Percentiles rank a stretch among this genome's conserved stretches.
These are phyloP conservation scores for Pristionchus pacificus DNA, from an alignment of 1,140 invertebrate species.

Conservation along the genomic window DNA sequence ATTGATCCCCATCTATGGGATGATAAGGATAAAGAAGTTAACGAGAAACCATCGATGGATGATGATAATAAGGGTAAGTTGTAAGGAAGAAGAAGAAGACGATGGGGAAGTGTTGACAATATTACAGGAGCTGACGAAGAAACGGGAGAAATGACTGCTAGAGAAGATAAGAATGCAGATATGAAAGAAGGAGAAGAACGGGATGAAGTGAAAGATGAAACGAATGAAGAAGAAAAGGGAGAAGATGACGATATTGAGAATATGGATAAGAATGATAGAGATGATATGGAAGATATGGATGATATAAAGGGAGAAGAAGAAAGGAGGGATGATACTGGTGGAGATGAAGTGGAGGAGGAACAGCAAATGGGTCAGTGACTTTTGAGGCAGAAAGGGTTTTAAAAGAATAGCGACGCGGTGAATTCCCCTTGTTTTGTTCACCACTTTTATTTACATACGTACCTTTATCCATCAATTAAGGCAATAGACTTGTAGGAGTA, in stretches of 20 bases:
- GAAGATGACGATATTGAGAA: slow-evolving; percentile 62
- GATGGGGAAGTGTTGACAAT: slow-evolving; percentile 62
- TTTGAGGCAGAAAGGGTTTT: background rate
- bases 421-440: no score
- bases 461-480: no score
- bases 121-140: slow-evolving; percentile 42
- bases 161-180: slow-evolving; percentile 46
- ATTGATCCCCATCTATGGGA: slow-evolving; percentile 55
- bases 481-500: no score
- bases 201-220: slow-evolving; percentile 59
- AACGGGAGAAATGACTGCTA: slow-evolving; percentile 46
- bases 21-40: slow-evolving; percentile 77
- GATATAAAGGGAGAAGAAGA: slow-evolving; percentile 8
- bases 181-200: slow-evolving; percentile 59
- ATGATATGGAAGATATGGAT: slow-evolving; percentile 13
- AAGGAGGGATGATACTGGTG: slow-evolving; percentile 25
- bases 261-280: slow-evolving; percentile 33
- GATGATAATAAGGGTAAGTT: slow-evolving; percentile 72
- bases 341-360: slow-evolving; percentile 30
- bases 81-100: slow-evolving; percentile 50
- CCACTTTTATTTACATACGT: no score
- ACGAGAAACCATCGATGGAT: slow-evolving; percentile 87
- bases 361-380: slow-evolving; percentile 30
- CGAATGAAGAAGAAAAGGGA: slow-evolving; percentile 61
- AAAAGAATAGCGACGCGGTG: no score